These are phyloP conservation scores for Urocitellus parryii DNA, from an alignment of 2,113 vertebrate species.

Conservation along the genomic window DNA sequence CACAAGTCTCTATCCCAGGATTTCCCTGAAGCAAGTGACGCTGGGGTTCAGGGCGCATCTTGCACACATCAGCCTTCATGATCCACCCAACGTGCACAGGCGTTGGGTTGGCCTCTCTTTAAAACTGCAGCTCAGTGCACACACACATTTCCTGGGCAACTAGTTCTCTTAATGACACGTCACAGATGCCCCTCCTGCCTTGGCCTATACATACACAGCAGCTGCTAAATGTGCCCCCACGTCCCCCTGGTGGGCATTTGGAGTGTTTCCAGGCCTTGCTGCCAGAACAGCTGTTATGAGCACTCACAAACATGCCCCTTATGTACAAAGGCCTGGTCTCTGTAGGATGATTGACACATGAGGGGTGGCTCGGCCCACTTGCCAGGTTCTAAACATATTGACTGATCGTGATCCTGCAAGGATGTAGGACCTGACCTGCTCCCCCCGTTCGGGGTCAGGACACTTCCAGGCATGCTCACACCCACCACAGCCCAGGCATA, in stretches of 20 bases:
- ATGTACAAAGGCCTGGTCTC: accelerated
- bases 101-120: background rate
- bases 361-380: background rate
- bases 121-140: background rate
- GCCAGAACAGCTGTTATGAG: accelerated
- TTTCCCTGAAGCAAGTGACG: accelerated
- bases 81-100: background rate
- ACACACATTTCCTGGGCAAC: background rate
- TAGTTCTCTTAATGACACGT: no score
- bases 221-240: background rate
- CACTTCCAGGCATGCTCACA: accelerated
- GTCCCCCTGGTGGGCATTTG: no score
- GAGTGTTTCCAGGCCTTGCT: background rate
- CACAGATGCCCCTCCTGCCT: background rate
- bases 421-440: accelerated
- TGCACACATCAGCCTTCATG: background rate
- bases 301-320: accelerated
- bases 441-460: accelerated
- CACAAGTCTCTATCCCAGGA: accelerated
- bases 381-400: accelerated
- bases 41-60: background rate
- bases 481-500: accelerated
- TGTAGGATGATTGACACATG: accelerated
- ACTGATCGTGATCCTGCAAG: background rate
- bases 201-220: background rate